Conservation (phyloP, 2,113 vertebrate genomes). For the Pampusana beccarii region DNA sequence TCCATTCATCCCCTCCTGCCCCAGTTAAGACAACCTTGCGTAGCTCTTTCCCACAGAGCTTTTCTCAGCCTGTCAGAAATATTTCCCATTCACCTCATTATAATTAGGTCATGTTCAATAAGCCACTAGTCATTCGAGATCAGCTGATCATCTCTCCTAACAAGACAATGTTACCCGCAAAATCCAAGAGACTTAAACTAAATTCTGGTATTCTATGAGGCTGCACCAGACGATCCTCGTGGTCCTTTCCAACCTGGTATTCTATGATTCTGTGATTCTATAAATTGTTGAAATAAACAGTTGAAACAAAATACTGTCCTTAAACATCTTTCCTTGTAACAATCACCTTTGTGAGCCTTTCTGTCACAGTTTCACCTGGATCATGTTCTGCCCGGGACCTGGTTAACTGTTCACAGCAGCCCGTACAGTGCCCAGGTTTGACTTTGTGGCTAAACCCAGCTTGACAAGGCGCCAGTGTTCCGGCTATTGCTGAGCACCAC, state of each 20-base stretch:
- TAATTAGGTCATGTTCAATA: not conserved
- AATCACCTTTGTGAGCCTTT: not conserved
- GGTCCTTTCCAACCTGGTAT: too few relatives aligned
- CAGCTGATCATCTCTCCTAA: not conserved
- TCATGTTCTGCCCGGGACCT: not conserved
- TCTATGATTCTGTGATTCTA: too few relatives aligned
- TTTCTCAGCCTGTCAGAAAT: not conserved
- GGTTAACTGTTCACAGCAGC: not conserved
- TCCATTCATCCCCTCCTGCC: not conserved
- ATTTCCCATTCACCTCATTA: not conserved
- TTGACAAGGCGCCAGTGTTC: fast-evolving
- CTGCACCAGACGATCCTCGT: too few relatives aligned
- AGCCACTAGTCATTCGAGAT: not conserved
- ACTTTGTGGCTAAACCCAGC: not conserved
- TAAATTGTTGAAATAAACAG: not conserved
- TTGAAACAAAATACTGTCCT: not conserved
- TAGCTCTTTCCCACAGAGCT: not conserved
- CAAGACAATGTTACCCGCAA: not conserved
- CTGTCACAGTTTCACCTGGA: not conserved
- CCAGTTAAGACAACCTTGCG: not conserved
- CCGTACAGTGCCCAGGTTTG: fast-evolving
- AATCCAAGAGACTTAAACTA: not conserved
- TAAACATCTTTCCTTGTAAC: not conserved
- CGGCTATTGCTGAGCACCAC: not conserved
- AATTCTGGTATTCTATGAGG: not conserved